Evolutionary conservation across 2,113 vertebrate species (phyloP).

Genomic region (Chionomys nivalis): DNA sequence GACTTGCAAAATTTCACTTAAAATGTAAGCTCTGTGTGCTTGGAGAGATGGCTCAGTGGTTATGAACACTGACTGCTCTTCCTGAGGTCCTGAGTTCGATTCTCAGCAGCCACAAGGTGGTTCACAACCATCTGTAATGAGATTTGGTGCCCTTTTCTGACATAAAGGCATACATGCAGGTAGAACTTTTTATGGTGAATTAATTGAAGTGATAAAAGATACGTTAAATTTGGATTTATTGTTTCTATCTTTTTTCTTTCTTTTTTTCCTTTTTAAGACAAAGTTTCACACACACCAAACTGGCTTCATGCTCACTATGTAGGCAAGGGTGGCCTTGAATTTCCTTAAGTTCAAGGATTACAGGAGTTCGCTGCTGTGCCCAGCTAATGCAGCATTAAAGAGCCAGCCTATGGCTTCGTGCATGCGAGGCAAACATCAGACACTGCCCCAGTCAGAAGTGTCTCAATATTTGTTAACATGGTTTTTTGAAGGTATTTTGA

Average conservation of each 20-base stretch:
- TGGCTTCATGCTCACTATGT: background rate
- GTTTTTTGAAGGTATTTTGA: background rate
- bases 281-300: background rate
- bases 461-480: background rate
- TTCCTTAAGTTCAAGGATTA: background rate
- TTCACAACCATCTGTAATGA: background rate
- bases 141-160: background rate
- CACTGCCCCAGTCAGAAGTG: background rate
- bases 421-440: background rate
- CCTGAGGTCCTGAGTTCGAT: background rate
- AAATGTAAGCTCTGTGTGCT: background rate
- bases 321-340: background rate
- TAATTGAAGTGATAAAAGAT: slow-evolving; percentile 8
- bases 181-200: background rate
- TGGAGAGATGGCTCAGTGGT: background rate
- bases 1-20: slow-evolving; percentile 10
- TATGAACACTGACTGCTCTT: background rate
- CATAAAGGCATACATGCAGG: background rate
- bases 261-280: background rate
- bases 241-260: background rate
- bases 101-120: background rate
- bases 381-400: background rate
- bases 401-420: background rate
- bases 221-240: slow-evolving; percentile 2
- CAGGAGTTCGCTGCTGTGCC: background rate